Conservation (phyloP, 2,113 vertebrate species). For the Anoplopoma fimbria region DNA sequence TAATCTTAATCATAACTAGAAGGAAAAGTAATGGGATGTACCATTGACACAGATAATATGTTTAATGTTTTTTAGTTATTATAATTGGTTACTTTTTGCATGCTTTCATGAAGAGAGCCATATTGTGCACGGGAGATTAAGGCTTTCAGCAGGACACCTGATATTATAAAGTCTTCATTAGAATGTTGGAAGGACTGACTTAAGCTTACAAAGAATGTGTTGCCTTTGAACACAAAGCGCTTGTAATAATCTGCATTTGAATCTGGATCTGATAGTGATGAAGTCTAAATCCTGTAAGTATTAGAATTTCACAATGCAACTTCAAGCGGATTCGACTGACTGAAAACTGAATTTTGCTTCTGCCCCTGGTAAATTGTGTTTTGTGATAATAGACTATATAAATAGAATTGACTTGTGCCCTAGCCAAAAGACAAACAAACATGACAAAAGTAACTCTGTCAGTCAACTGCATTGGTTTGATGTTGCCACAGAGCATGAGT, state of each 20-base stretch:
- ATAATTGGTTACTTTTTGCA: background rate
- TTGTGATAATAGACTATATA: background rate
- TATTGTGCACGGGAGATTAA: background rate
- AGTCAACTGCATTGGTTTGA: background rate
- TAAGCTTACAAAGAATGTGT: background rate
- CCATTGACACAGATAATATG: background rate
- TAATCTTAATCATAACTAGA: background rate
- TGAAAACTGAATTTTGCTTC: too few relatives aligned
- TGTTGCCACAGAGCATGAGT: background rate
- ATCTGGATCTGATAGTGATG: too few relatives aligned
- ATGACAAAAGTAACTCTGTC: background rate
- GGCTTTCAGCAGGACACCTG: slow-evolving; percentile 3
- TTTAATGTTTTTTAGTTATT: background rate
- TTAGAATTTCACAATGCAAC: too few relatives aligned
- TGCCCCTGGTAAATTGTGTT: too few relatives aligned
- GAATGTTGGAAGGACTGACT: background rate
- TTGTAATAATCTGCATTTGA: background rate
- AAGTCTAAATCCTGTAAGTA: background rate
- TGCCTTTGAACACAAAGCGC: background rate
- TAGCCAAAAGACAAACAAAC: background rate
- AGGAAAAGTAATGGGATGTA: background rate
- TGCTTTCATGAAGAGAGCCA: background rate
- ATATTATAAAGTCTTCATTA: background rate
- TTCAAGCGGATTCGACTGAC: too few relatives aligned
- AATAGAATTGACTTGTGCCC: background rate